These are phyloP conservation scores for Drosophila novamexicana DNA, from an alignment of 1,140 invertebrate species.

Conservation along the genomic window DNA sequence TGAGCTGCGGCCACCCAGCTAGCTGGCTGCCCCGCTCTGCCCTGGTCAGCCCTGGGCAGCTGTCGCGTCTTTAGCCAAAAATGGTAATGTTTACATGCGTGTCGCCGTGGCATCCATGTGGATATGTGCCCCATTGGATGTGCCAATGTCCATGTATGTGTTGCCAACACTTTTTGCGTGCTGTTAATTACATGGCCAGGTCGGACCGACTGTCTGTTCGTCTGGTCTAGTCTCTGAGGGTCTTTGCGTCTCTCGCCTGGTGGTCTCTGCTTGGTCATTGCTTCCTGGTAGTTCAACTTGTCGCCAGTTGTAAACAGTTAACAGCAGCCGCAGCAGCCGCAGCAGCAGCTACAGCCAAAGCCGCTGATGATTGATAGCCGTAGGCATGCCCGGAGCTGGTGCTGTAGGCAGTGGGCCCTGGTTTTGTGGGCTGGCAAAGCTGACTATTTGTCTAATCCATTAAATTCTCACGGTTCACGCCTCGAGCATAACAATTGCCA, in stretches of 20 bases:
- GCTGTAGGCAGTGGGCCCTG: not conserved
- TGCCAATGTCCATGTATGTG: conserved; percentile 69
- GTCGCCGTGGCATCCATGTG: conserved; percentile 53
- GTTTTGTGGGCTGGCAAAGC: not conserved
- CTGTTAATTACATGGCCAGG: conserved; percentile 75
- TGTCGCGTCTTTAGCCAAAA: conserved; percentile 82
- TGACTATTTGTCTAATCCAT: conserved; percentile 68
- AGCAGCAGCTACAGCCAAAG: not conserved
- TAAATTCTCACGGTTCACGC: conserved; percentile 81
- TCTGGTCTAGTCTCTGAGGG: conserved; percentile 67
- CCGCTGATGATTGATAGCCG: conserved; percentile 72
- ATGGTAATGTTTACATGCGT: conserved; percentile 82
- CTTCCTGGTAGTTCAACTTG: conserved; percentile 78
- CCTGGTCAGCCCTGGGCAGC: conserved; percentile 33
- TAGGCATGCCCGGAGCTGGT: conserved; percentile 29
- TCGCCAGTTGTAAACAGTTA: conserved; percentile 70
- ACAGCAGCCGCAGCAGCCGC: conserved; percentile 43
- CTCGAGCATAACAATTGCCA: conserved; percentile 74
- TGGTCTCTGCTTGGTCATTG: conserved; percentile 78
- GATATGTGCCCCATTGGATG: conserved; percentile 36
- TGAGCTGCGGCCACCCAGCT: conserved; percentile 67
- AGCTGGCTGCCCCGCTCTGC: conserved; percentile 5
- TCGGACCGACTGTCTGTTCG: conserved; percentile 57
- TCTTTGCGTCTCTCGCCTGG: conserved; percentile 60
- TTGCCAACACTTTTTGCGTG: conserved; percentile 81